Base-by-base conservation (phyloP, 1,140 invertebrate species). In the Drosophila murphyi region DNA sequence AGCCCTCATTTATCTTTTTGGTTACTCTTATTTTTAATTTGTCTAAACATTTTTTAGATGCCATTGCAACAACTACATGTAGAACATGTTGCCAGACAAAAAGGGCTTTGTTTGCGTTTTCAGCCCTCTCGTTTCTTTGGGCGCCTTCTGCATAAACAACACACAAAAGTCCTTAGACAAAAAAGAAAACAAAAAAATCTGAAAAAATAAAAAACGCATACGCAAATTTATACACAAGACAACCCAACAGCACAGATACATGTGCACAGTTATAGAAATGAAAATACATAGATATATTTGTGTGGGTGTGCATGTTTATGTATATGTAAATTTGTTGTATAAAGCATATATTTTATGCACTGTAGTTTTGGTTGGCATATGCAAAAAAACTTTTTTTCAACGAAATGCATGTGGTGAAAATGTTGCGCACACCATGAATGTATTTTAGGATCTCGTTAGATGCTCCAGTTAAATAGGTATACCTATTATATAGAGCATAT, bases 341-440 rank as follows among this genome's bases (percentile, higher is more conserved):
- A 87, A 87, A 72, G 72, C 76, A 87, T 83, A 80, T 83, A 89
- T 88, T 88, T 87, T 88, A 88, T 88, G 80, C 85, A 88, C 83
- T 89, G 85, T 83, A 85, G 85, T 89, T 89, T 65, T 52, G 76
- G 68, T 69, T 63, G 57, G 59, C 73, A 72, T 63, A 78, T 78
- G 76, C 76, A 78, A 78, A 76, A 76, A 76, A 86, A 82, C 71
- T 60, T 87, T 87, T 60, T 28, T 48, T 52, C 35, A 56, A 69
- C 59, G 43, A 63, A 80, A 72, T 81, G 72, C 60, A 76, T 70
- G 81, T 62, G 68, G 80, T 83, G 50, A 47, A 81, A 70, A 62
- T 75, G 41, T 73, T 47, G 5, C 35, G 39, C 55, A 29, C 41
- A 48, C 43, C 28, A 47, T 47, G 39, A 57, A 3, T 60, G 45